These are phyloP conservation scores for Mormyrops boulengeri DNA, from an alignment of 2,797 vertebrate species.

Conservation along the genomic window DNA sequence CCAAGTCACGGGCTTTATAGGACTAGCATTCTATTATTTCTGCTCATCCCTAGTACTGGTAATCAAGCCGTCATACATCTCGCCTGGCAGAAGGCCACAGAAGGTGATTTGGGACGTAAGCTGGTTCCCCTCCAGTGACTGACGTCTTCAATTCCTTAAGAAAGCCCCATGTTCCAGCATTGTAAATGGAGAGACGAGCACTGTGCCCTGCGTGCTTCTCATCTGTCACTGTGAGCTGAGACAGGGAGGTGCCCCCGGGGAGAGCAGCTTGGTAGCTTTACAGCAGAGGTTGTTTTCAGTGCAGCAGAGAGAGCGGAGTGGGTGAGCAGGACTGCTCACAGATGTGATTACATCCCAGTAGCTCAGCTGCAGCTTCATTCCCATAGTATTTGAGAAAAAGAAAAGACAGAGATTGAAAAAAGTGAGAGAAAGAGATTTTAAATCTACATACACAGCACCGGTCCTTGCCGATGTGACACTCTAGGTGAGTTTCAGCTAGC, in stretches of 20 bases:
- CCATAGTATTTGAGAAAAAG: not conserved
- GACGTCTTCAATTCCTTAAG: not conserved
- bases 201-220: not conserved
- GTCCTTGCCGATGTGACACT: not conserved
- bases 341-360: not conserved
- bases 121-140: not conserved
- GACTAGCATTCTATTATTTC: not conserved
- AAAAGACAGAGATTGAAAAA: not conserved
- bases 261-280: not conserved
- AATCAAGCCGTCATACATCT: not conserved
- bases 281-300: no score
- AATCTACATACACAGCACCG: not conserved
- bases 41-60: not conserved
- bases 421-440: not conserved
- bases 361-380: not conserved
- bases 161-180: not conserved
- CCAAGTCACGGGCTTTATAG: not conserved
- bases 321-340: not conserved
- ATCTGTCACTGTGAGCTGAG: not conserved
- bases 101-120: not conserved
- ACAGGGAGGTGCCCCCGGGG: not conserved
- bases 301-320: not conserved
- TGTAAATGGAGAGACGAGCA: not conserved
- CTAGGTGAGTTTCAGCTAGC: not conserved
- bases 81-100: not conserved